These are phyloP conservation scores for Embidobia sp. DNA, from an alignment of 2,888 invertebrate genomes.

Conservation along the genomic window DNA sequence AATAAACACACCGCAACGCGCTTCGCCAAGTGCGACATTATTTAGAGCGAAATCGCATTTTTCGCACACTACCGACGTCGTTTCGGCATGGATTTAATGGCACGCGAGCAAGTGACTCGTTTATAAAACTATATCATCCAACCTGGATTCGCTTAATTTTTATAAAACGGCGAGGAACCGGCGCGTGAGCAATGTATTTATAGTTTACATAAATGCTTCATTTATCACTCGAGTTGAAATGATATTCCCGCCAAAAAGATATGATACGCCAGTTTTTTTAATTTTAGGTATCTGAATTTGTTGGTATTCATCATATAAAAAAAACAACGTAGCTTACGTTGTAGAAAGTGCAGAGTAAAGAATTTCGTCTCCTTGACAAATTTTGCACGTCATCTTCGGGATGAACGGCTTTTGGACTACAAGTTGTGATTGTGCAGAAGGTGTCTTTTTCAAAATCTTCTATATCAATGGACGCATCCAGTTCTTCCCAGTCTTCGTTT, in stretches of 20 bases:
- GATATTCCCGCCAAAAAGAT: no score
- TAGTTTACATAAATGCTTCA: no score
- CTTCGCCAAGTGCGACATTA: constrained; percentile 8
- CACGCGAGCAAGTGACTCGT: background rate
- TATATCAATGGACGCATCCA: constrained; percentile 77
- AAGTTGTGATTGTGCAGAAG: constrained; percentile 70
- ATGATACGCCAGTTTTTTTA: no score
- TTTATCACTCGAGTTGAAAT: no score
- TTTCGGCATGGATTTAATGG: constrained; percentile 4
- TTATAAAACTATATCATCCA: no score
- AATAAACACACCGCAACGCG: constrained; percentile 1
- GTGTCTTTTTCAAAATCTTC: constrained; percentile 70
- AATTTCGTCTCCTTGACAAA: constrained; percentile 82
- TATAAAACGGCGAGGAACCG: no score
- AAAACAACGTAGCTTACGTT: no score
- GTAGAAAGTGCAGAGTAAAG: constrained; percentile 85
- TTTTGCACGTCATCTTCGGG: constrained; percentile 67
- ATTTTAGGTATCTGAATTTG: no score
- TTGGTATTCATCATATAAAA: no score
- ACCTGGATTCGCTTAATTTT: no score
- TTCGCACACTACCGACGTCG: constrained; percentile 6
- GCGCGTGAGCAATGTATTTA: no score
- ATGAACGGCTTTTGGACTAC: constrained; percentile 76
- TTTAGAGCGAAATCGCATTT: constrained; percentile 8
- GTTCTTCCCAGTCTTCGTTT: constrained; percentile 92